Percentiles rank a stretch among this genome's conserved stretches.
These are phyloP conservation scores for Eriosoma lanigerum DNA, from an alignment of 1,140 invertebrate genomes.

Conservation along the genomic window DNA sequence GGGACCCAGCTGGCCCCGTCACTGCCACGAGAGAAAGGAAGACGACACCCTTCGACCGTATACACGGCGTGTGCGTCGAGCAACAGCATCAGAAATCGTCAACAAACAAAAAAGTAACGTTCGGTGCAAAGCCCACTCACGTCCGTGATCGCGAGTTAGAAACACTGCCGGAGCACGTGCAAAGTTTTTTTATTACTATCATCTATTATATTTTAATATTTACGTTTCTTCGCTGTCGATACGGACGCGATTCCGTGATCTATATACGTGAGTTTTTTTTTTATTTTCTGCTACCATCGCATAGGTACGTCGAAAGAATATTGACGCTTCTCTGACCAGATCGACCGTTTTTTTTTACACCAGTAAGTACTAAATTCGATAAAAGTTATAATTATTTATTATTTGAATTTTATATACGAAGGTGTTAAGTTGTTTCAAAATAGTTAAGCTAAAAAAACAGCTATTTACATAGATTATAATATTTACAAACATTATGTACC, in stretches of 20 bases:
- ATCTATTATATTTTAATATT: neutral
- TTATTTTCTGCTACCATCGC: neutral
- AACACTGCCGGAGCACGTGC: constrained; percentile 10
- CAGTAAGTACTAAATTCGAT: too few species aligned
- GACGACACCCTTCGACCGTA: constrained; percentile 38
- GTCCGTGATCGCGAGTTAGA: constrained; percentile 27
- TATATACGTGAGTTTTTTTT: neutral
- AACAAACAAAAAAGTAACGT: neutral
- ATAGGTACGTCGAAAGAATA: neutral
- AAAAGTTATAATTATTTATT: too few species aligned
- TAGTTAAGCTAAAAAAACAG: too few species aligned
- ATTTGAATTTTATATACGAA: too few species aligned
- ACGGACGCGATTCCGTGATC: neutral
- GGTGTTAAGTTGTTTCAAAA: too few species aligned
- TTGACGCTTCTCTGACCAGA: neutral
- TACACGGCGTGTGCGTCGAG: neutral
- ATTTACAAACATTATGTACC: too few species aligned
- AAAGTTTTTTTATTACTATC: neutral
- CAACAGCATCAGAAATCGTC: neutral
- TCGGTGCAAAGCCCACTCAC: constrained; percentile 7
- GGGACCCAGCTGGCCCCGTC: neutral
- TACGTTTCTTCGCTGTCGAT: neutral
- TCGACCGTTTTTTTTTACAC: too few species aligned
- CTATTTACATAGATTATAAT: too few species aligned
- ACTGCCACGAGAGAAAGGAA: constrained; percentile 28